These are phyloP conservation scores for Heterocephalus glaber DNA, from an alignment of 2,113 vertebrate genomes.

Conservation along the genomic window DNA sequence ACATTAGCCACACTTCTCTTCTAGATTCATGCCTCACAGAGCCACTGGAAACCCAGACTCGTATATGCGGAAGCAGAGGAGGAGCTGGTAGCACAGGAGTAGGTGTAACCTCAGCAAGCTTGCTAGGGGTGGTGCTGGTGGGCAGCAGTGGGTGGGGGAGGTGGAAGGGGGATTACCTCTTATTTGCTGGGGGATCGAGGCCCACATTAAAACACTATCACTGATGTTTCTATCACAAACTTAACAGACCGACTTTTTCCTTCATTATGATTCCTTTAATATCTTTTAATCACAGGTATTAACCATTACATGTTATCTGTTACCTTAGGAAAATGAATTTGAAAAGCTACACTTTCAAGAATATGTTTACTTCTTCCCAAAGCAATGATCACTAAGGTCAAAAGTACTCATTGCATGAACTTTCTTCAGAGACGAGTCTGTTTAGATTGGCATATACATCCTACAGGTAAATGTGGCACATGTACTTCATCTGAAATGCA, in stretches of 20 bases:
- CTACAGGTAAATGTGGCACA: background rate
- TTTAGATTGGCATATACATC: background rate
- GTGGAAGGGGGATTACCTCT: fast-evolving
- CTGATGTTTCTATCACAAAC: background rate
- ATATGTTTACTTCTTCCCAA: background rate
- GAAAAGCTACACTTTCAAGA: background rate
- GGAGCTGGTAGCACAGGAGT: fast-evolving
- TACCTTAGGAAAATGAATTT: background rate
- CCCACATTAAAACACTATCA: background rate
- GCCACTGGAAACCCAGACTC: background rate
- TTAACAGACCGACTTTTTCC: background rate
- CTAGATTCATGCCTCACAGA: background rate
- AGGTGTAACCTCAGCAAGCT: fast-evolving
- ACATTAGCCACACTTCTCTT: background rate
- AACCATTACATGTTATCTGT: background rate
- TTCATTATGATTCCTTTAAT: background rate
- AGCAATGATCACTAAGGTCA: background rate
- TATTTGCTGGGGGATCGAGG: background rate
- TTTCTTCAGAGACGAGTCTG: background rate
- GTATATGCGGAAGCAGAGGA: background rate
- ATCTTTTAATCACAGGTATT: background rate
- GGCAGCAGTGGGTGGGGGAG: fast-evolving
- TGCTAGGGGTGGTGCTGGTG: background rate
- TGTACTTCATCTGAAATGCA: background rate
- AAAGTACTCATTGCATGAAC: background rate